A percentile compares a stretch with the other conserved stretches of the same genome.
Evolutionary conservation across 2,113 vertebrate genomes (phyloP).

Genomic region (Talpa occidentalis): DNA sequence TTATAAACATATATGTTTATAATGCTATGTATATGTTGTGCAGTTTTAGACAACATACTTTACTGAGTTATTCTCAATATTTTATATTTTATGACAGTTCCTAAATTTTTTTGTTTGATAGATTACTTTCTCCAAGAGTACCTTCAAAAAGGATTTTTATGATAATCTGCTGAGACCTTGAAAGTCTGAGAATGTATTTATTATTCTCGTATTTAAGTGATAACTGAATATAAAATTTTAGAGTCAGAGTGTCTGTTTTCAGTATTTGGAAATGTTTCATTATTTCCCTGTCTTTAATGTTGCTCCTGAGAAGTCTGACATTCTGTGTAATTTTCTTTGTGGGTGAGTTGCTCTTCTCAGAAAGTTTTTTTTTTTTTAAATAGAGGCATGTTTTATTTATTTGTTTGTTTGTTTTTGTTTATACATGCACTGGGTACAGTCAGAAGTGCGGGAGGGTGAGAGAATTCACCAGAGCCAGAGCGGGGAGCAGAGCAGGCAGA

Average conservation of each 20-base stretch:
- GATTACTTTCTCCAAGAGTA: background rate
- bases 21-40: background rate
- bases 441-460: too few species aligned
- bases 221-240: slow-evolving; percentile 24
- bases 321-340: slow-evolving; percentile 20
- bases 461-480: too few species aligned
- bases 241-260: background rate
- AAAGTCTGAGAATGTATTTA: background rate
- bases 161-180: background rate
- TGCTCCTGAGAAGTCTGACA: background rate
- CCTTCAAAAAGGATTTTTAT: slow-evolving; percentile 21
- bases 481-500: too few species aligned
- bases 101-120: background rate
- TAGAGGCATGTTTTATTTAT: too few species aligned
- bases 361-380: background rate
- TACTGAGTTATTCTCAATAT: slow-evolving; percentile 5
- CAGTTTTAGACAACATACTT: background rate
- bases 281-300: background rate
- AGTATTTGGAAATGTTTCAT: background rate
- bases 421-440: too few species aligned
- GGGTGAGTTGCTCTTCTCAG: slow-evolving; percentile 5
- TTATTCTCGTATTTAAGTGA: background rate
- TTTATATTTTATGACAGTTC: background rate
- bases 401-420: too few species aligned
- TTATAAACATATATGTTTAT: background rate